Evolutionary conservation across 1,140 invertebrate species (phyloP), one percentile per base, ranked within the genome.

Genomic region (Anastrepha obliqua): DNA sequence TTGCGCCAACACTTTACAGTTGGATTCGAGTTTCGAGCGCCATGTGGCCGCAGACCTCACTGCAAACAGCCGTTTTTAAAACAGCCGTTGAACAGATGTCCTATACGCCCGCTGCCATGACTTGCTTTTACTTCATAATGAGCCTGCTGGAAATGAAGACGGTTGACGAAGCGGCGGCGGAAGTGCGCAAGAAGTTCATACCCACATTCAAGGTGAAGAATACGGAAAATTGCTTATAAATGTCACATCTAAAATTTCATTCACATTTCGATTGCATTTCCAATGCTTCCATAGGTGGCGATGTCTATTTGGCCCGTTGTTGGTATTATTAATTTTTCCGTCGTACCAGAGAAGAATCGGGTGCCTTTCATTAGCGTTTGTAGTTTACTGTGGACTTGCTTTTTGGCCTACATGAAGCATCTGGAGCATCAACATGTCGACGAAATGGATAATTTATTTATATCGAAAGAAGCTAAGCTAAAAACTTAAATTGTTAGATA

Each of bases 361-460:
- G 97, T 98, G 20, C 95, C 96, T 42, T 97, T 97, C 90, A 97
- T 97, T n/a, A 97, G 97, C 90, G 92, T 95, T 7, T 97, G 97
- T 90, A 97, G 97, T 93, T 94, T 98, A 85, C 93, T 97, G 86
- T 98, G 97, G 97, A 97, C 97, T n/a, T 96, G 96, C 88, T 98
- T 97, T 91, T 93, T 98, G 65, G 96, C 97, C 0, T 98, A 97
- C 90, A 97, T 98, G 97, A 97, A 98, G 92, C 95, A 97, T 88
- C 89, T 96, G 65, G 95, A 97, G 90, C 91, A 91, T 59, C 91
- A 92, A 85, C 89, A 92, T 85, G 86, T 92, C 9, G 91, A 92
- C 86, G 47, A 88, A 86, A 86, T 60, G 13, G 85, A 86, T 29
- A 7, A n/a, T 81, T n/a, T 81, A 81, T 81, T 81, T 20, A 20